Conservation (phyloP, 2,888 invertebrate genomes). For the Dicranocentrus wangi region DNA sequence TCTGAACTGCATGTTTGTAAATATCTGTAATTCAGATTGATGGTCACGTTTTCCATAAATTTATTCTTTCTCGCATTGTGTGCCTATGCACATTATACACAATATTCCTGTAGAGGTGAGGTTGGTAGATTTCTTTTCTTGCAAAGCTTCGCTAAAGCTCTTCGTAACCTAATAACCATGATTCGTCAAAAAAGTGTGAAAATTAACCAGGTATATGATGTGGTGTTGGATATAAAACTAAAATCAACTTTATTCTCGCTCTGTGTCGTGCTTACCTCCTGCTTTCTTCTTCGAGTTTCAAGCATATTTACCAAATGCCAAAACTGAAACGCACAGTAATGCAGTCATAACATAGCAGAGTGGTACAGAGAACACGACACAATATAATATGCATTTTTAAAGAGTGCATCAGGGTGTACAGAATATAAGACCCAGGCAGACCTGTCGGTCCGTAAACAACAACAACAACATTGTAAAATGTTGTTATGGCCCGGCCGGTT, state of each 20-base stretch:
- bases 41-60: conserved; percentile 56
- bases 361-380: no score
- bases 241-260: conserved; percentile 3
- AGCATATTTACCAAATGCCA: no score
- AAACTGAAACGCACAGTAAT: no score
- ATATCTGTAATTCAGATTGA: conserved; percentile 38
- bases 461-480: no score
- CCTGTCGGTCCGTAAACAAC: no score
- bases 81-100: background rate
- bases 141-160: conserved; percentile 12
- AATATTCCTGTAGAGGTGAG: no score
- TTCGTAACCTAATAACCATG: conserved; percentile 55
- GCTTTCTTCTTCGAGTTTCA: background rate
- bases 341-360: no score
- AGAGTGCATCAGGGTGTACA: no score
- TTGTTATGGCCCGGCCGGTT: no score
- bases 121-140: background rate
- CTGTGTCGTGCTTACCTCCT: background rate
- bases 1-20: conserved; percentile 18
- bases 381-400: no score
- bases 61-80: conserved; percentile 18
- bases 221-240: background rate
- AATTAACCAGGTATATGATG: conserved; percentile 9
- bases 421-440: no score
- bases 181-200: conserved; percentile 46